A percentile compares a stretch with the other conserved stretches of the same genome.
These are phyloP conservation scores for Myotis vivesi DNA, from an alignment of 2,797 vertebrate genomes.

Conservation along the genomic window DNA sequence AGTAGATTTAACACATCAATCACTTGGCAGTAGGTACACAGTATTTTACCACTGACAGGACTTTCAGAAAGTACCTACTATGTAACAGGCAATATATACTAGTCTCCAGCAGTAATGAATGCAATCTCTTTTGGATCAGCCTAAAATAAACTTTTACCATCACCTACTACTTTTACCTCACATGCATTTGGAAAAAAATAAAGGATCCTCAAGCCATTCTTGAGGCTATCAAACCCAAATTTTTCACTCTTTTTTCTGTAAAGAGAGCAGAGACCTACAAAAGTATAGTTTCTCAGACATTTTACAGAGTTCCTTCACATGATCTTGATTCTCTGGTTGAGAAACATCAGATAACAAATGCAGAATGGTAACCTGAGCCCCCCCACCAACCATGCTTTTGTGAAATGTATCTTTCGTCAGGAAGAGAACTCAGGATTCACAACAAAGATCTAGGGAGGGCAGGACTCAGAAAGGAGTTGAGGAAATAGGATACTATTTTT, in stretches of 20 bases:
- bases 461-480: not conserved
- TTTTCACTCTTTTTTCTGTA: not conserved
- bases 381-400: not conserved
- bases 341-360: not conserved
- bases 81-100: not conserved
- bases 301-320: slow-evolving; percentile 32
- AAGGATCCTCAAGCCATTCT: not conserved
- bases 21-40: not conserved
- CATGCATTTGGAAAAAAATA: not conserved
- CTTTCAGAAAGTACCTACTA: slow-evolving; percentile 19
- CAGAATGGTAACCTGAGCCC: not conserved
- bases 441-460: not conserved
- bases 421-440: not conserved
- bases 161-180: slow-evolving; percentile 25
- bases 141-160: not conserved
- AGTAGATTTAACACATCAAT: not conserved
- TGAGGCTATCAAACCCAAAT: not conserved
- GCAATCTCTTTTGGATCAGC: not conserved
- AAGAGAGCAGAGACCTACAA: not conserved
- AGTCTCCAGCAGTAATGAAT: not conserved
- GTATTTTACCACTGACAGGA: not conserved
- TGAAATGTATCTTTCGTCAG: not conserved
- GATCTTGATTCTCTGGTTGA: not conserved
- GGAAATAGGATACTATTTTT: not conserved
- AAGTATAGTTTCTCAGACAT: not conserved